phyloP scores from a whole-genome alignment of 2,113 vertebrate genomes.

The Protobothrops flavoviridis region DNA sequence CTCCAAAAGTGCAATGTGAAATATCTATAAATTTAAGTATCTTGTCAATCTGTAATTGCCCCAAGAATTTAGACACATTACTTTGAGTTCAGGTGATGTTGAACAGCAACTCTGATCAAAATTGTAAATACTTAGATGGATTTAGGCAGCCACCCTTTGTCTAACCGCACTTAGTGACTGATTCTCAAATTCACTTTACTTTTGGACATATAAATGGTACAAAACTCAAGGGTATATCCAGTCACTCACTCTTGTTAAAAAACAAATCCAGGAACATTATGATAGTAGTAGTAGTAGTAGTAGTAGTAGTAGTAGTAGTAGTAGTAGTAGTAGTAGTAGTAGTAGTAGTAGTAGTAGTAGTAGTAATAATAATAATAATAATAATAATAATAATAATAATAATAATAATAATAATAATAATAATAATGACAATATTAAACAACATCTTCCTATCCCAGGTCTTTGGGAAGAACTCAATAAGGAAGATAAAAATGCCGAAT shows the following conservation, averaged over 20 bases:
- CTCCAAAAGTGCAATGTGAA: background rate
- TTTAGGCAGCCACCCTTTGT: too few relatives aligned
- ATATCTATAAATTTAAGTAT: background rate
- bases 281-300: too few relatives aligned
- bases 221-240: background rate
- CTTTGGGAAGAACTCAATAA: background rate
- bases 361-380: background rate
- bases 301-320: too few relatives aligned
- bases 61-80: background rate
- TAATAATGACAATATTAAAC: background rate
- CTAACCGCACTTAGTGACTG: background rate
- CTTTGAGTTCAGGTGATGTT: too few relatives aligned
- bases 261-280: background rate
- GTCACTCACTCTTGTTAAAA: background rate
- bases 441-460: background rate
- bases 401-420: background rate
- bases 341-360: too few relatives aligned
- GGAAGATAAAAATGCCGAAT: background rate
- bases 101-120: background rate
- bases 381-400: background rate
- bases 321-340: too few relatives aligned
- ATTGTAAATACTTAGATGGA: background rate
- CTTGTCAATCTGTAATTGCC: background rate
- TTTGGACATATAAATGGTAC: background rate
- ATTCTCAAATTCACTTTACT: background rate